Evolutionary conservation across 2,113 vertebrate species (phyloP).

Genomic region (Illadopsis cleaveri): DNA sequence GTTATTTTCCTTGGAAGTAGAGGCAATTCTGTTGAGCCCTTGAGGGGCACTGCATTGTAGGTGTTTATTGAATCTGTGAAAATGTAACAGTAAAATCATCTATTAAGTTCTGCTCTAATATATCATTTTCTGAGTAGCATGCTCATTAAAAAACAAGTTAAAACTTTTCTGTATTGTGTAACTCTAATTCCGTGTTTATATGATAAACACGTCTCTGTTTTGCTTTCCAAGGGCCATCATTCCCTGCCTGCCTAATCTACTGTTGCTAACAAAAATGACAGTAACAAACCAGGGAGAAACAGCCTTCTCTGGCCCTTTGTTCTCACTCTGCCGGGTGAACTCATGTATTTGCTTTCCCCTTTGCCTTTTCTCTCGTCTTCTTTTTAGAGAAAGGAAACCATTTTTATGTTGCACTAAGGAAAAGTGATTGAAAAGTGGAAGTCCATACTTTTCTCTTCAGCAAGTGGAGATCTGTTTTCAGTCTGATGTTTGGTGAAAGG

Average conservation of each 20-base stretch:
- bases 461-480: conserved; percentile 38
- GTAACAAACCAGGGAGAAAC: background rate
- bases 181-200: conserved; percentile 45
- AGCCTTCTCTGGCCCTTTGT: background rate
- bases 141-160: background rate
- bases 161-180: background rate
- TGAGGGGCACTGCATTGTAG: background rate
- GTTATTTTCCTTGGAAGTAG: background rate
- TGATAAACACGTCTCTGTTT: conserved; percentile 45
- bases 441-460: conserved; percentile 34
- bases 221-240: conserved; percentile 6
- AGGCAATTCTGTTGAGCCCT: background rate
- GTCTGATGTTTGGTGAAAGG: conserved; percentile 49
- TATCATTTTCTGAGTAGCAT: background rate
- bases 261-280: background rate
- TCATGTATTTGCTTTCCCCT: background rate
- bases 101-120: background rate
- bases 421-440: conserved; percentile 45
- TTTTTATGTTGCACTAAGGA: background rate
- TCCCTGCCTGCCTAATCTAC: conserved; percentile 22
- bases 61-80: background rate
- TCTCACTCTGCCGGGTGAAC: background rate
- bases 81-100: background rate
- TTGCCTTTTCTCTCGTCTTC: background rate
- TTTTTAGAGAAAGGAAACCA: conserved; percentile 14